phyloP scores from a whole-genome alignment of 2,888 invertebrate species.

The Apoda limacodes region DNA sequence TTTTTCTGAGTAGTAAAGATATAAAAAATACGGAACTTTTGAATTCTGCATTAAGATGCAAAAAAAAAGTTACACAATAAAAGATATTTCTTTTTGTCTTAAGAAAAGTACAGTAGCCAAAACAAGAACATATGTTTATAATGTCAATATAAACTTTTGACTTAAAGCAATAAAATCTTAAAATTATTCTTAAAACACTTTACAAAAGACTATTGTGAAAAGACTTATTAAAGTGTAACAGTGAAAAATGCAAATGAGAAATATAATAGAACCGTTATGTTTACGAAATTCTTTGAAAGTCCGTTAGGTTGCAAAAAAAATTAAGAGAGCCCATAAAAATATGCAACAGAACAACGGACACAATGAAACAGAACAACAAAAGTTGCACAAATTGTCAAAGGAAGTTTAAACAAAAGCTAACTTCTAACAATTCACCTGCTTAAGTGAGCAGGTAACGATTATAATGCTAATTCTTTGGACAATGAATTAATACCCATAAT shows the following conservation, averaged over 20 bases:
- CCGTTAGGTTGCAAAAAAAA: constrained; percentile 49
- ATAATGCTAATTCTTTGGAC: constrained; percentile 57
- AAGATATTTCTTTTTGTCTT: constrained; percentile 26
- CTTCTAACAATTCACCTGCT: constrained; percentile 53
- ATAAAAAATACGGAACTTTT: no score
- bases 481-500: constrained; percentile 48
- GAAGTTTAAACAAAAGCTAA: constrained; percentile 34
- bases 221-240: constrained; percentile 42
- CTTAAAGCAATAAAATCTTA: constrained; percentile 27
- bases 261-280: constrained; percentile 47
- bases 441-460: constrained; percentile 58
- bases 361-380: constrained; percentile 23
- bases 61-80: constrained; percentile 21
- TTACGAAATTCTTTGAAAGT: constrained; percentile 44
- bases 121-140: constrained; percentile 24
- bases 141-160: no score
- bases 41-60: no score
- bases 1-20: constrained; percentile 4
- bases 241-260: constrained; percentile 48
- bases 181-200: constrained; percentile 11
- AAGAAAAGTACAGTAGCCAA: constrained; percentile 35
- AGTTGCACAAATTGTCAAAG: constrained; percentile 51
- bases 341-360: constrained; percentile 13
- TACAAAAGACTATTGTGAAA: no score
- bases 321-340: constrained; percentile 18